Conservation (phyloP, 2,113 vertebrate genomes). For the Nothobranchius furzeri region DNA sequence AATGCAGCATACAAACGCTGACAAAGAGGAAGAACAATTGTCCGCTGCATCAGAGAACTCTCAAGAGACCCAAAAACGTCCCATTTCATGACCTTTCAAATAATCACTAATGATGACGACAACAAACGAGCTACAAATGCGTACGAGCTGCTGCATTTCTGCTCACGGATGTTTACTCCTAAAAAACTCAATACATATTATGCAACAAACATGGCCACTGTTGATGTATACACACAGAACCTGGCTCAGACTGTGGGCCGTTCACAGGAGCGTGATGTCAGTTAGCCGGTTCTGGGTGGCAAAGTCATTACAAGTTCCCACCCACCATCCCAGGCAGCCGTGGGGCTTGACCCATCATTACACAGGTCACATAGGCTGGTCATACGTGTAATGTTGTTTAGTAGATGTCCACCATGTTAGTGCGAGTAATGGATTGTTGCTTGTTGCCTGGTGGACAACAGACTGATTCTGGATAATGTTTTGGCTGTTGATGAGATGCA, state of each 20-base stretch:
- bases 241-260: background rate
- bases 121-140: background rate
- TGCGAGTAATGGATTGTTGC: background rate
- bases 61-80: background rate
- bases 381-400: background rate
- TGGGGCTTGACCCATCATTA: slow-evolving; percentile 10
- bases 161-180: background rate
- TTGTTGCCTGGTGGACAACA: too few species aligned
- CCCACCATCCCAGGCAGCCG: slow-evolving; percentile 22
- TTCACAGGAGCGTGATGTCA: slow-evolving; percentile 26
- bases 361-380: background rate
- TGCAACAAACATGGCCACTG: background rate
- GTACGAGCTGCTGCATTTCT: background rate
- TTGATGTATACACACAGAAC: slow-evolving; percentile 28
- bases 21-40: background rate
- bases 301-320: slow-evolving; percentile 47
- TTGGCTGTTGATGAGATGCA: background rate
- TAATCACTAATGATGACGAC: background rate
- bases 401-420: background rate
- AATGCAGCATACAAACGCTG: background rate
- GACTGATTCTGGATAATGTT: background rate
- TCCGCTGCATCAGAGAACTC: background rate
- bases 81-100: too few species aligned
- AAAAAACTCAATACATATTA: slow-evolving; percentile 6
- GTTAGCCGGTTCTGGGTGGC: slow-evolving; percentile 6